These are phyloP conservation scores for Papilio polytes DNA, from an alignment of 1,140 invertebrate species.

Conservation along the genomic window DNA sequence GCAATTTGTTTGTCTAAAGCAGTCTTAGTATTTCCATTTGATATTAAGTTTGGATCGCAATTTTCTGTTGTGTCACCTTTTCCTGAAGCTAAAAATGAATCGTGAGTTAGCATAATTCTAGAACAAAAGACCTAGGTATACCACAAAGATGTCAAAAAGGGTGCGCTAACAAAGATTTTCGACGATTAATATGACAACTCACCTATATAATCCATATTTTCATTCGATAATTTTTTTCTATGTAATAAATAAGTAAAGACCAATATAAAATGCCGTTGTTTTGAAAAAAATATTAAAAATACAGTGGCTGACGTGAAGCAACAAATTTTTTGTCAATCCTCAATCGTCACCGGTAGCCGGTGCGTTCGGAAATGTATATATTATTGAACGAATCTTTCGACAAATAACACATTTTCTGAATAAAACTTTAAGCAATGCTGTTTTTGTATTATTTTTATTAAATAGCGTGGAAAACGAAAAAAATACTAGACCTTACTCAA, in stretches of 20 bases:
- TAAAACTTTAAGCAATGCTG: not conserved
- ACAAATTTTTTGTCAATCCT: slow-evolving; percentile 68
- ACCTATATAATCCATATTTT: slow-evolving; percentile 78
- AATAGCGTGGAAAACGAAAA: not conserved
- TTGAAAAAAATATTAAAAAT: slow-evolving; percentile 80
- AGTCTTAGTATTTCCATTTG: slow-evolving; percentile 69
- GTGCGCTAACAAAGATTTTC: slow-evolving; percentile 41
- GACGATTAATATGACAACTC: slow-evolving; percentile 52
- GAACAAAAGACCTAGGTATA: slow-evolving; percentile 73
- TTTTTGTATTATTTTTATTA: not conserved
- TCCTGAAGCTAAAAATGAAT: slow-evolving; percentile 73
- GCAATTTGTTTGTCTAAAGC: slow-evolving; percentile 63
- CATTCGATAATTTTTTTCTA: slow-evolving; percentile 46
- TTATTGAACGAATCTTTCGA: slow-evolving; percentile 9
- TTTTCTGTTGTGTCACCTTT: slow-evolving; percentile 81
- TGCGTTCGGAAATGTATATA: slow-evolving; percentile 43
- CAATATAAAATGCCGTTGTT: slow-evolving; percentile 64
- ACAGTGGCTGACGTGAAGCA: slow-evolving; percentile 77
- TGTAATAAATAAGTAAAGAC: slow-evolving; percentile 60
- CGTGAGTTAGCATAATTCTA: slow-evolving; percentile 79
- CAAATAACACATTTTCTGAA: not conserved
- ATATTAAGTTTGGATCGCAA: slow-evolving; percentile 77
- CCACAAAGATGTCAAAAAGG: slow-evolving; percentile 56
- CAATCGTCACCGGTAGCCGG: slow-evolving; percentile 42
- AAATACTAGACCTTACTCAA: not conserved